phyloP scores from a whole-genome alignment of 2,113 vertebrate species.

The Penelope pileata region DNA sequence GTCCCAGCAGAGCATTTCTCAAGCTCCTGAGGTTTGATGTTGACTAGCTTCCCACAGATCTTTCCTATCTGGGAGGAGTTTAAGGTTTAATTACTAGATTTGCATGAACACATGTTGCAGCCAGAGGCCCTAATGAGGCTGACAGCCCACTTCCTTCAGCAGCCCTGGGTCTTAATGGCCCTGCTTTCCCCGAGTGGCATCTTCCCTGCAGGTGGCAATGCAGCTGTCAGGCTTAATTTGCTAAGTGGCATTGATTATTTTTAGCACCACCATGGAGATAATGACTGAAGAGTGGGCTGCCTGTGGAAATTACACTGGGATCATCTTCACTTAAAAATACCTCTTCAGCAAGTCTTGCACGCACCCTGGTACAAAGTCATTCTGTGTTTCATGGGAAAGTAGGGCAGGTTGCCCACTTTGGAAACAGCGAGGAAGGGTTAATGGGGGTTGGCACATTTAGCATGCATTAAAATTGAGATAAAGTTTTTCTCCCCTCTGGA shows the following conservation, averaged over 20 bases:
- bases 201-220: conserved; percentile 1
- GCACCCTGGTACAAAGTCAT: fast-evolving
- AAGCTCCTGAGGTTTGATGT: fast-evolving
- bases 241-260: conserved; percentile 24
- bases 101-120: not conserved
- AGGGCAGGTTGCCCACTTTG: not conserved
- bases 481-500: not conserved
- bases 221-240: conserved; percentile 50
- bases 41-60: not conserved
- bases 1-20: fast-evolving
- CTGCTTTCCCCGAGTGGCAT: not conserved
- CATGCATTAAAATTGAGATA: not conserved
- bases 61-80: not conserved
- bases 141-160: not conserved
- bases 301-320: not conserved
- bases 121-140: conserved; percentile 26
- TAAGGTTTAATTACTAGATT: not conserved
- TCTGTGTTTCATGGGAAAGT: not conserved
- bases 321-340: not conserved
- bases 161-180: not conserved
- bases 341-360: fast-evolving
- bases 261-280: conserved; percentile 10
- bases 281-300: not conserved
- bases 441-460: not conserved
- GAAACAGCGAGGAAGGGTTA: not conserved